These are phyloP conservation scores for Barypeithes pellucidus DNA, from an alignment of 2,888 invertebrate species.

Conservation along the genomic window DNA sequence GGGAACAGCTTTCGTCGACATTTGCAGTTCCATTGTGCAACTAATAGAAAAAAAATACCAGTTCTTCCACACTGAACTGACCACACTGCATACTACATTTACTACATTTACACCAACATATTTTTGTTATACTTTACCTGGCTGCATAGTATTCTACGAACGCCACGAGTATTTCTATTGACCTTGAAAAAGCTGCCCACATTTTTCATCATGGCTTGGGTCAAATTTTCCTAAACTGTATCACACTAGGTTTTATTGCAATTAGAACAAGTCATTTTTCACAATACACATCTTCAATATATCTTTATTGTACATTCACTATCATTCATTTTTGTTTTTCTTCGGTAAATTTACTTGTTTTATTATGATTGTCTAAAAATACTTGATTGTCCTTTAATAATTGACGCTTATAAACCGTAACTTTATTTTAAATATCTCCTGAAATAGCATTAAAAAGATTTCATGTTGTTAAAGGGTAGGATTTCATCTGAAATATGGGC, in stretches of 20 bases:
- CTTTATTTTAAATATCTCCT: slow-evolving; percentile 18
- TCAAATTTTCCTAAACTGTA: slow-evolving; percentile 35
- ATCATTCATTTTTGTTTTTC: background rate
- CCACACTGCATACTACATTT: background rate
- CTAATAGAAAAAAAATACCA: too few species aligned
- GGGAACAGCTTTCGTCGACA: too few species aligned
- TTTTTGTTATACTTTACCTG: slow-evolving; percentile 72
- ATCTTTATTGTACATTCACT: background rate
- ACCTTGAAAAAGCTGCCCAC: slow-evolving; percentile 88
- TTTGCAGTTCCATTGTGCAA: too few species aligned
- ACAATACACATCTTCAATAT: background rate
- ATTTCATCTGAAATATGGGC: too few species aligned
- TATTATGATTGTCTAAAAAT: slow-evolving; percentile 32
- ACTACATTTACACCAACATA: background rate
- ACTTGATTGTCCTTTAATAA: slow-evolving; percentile 36
- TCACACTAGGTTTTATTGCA: slow-evolving; percentile 25
- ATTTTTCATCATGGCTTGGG: slow-evolving; percentile 73
- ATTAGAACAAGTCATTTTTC: slow-evolving; percentile 5
- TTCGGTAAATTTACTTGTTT: background rate
- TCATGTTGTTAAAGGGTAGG: too few species aligned
- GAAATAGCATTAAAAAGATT: too few species aligned
- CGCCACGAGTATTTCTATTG: slow-evolving; percentile 86
- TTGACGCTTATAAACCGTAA: background rate
- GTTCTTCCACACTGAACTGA: too few species aligned
- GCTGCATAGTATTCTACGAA: slow-evolving; percentile 88